Evolutionary conservation across 2,888 invertebrate genomes (phyloP).

Genomic region (Stenotaenia linearis): DNA sequence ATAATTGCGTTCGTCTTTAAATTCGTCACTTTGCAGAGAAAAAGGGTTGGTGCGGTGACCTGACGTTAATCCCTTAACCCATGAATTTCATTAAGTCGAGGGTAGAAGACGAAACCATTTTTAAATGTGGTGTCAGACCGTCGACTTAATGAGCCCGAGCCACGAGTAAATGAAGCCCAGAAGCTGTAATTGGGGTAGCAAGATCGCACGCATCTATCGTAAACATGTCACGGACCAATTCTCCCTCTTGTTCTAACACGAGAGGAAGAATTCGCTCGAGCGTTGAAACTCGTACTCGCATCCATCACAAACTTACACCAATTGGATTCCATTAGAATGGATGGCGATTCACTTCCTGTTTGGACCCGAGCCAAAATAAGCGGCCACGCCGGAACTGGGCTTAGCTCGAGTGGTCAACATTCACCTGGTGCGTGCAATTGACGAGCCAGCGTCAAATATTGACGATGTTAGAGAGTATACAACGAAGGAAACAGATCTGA

Average conservation of each 20-base stretch:
- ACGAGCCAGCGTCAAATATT: neutral
- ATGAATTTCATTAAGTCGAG: neutral
- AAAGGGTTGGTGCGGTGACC: neutral
- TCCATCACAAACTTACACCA: neutral
- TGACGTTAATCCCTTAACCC: neutral
- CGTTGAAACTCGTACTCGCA: neutral
- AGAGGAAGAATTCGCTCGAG: neutral
- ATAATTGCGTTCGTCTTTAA: neutral
- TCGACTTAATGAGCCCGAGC: neutral
- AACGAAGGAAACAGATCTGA: neutral
- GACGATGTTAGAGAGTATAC: neutral
- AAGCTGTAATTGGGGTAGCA: conserved; percentile 5
- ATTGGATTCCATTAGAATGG: neutral
- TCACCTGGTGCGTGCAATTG: conserved; percentile 4
- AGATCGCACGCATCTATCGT: conserved; percentile 5
- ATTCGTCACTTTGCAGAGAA: neutral
- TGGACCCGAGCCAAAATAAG: neutral
- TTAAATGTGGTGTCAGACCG: neutral
- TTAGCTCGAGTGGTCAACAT: neutral
- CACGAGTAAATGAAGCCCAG: conserved; percentile 9
- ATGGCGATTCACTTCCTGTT: neutral
- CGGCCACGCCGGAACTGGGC: neutral
- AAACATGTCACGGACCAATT: conserved; percentile 5
- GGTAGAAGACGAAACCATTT: neutral
- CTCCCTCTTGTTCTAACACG: neutral